Evolutionary conservation across 2,113 vertebrate species (phyloP), one percentile per base, ranked within the genome.

Genomic region (Xenus cinereus): DNA sequence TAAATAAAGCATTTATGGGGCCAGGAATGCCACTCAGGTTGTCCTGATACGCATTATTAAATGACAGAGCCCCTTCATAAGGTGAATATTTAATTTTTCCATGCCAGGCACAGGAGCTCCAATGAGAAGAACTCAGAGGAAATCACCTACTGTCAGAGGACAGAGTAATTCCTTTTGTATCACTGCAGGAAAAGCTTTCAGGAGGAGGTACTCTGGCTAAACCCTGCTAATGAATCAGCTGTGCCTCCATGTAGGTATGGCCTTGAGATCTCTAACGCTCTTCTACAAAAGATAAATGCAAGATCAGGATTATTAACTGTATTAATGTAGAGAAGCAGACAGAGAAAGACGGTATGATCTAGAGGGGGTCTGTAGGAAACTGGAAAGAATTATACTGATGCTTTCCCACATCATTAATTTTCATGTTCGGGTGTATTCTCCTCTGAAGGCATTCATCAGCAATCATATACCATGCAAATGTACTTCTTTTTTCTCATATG

Each of bases 261-360:
- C 83, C 86, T 92, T 94, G 76, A 95, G 62, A 78, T 57, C 69
- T 81, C 26, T 60, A 7, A 7, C 27, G 69, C 27, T 73, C 24
- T 87, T 81, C 80, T 60, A 53, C 56, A 78, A 59, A 84, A 94
- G 73, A 95, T 88, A 83, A 96, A 94, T 90, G 79, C 2, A 6
- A 88, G 64, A 95, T 92, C 45, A 76, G 89, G 87, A 83, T 80
- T 94, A 94, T 95, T 96, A 91, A 91, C 84, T 73, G 71, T 21
- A 87, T 80, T 92, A 90, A 94, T 94, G 76, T 94, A 87, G 59
- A 93, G 82, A 68, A 83, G 35, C 4, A 0, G 46, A 60, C 59
- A 93, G 67, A 88, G 83, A 71, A 94, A 88, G n/a, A 86, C 4
- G 1, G n/a, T 16, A n/a, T 83, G 82, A 91, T 81, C 37, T 90